A percentile compares a stretch with the other conserved stretches of the same genome.
These are phyloP conservation scores for Gracilinanus agilis DNA, from an alignment of 2,113 vertebrate genomes.

Conservation along the genomic window DNA sequence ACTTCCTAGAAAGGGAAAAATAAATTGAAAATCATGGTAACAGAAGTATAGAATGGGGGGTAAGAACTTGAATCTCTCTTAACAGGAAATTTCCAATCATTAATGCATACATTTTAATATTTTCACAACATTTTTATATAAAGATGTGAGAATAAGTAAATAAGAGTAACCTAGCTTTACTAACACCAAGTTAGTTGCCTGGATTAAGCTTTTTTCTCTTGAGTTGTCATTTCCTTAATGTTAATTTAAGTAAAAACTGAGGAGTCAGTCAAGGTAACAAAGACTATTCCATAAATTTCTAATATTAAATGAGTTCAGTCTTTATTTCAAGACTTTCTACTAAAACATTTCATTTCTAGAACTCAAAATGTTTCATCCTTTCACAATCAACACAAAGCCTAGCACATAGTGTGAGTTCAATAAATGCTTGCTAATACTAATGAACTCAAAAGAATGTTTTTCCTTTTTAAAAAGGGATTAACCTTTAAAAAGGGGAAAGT, in stretches of 20 bases:
- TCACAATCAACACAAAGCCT: neutral
- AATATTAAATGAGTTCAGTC: neutral
- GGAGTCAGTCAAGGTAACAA: neutral
- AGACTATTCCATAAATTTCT: neutral
- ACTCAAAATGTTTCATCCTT: neutral
- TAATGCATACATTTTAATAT: neutral
- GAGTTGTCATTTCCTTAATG: neutral
- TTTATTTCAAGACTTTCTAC: neutral
- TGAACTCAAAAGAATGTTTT: neutral
- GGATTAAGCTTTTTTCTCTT: neutral
- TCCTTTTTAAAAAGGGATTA: neutral
- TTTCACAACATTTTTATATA: neutral
- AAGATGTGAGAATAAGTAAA: neutral
- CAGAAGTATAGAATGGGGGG: neutral
- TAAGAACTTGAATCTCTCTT: neutral
- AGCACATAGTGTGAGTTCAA: neutral
- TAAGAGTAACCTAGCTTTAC: neutral
- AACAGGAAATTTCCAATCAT: neutral
- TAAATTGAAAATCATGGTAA: slow-evolving; percentile 18
- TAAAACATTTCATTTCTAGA: neutral
- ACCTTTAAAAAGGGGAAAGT: too few relatives aligned
- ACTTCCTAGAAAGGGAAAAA: slow-evolving; percentile 47
- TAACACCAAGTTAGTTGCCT: neutral
- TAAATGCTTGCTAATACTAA: neutral
- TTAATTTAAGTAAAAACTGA: neutral